These are phyloP conservation scores for Aeoliscus strigatus DNA, from an alignment of 2,797 vertebrate genomes.

Conservation along the genomic window DNA sequence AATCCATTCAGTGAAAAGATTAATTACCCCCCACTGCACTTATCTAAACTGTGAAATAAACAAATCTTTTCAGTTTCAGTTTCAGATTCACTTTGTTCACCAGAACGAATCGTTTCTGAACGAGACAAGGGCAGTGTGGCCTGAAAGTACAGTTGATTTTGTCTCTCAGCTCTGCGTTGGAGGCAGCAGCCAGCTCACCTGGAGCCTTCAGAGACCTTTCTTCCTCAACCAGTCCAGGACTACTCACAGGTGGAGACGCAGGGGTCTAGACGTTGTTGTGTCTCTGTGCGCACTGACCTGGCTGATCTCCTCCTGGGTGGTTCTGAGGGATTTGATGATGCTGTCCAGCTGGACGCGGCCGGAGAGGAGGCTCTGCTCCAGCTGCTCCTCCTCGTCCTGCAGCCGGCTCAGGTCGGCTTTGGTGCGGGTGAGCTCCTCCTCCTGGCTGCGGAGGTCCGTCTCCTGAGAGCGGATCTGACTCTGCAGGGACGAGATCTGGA, in stretches of 20 bases:
- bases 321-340: slow-evolving; percentile 88
- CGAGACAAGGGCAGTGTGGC: no score
- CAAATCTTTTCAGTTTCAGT: no score
- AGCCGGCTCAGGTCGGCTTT: slow-evolving; percentile 84
- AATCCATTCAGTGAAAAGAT: no score
- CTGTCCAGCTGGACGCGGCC: slow-evolving; percentile 89
- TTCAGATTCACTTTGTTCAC: no score
- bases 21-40: no score
- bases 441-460: slow-evolving; percentile 82
- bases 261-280: background rate
- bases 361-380: slow-evolving; percentile 88
- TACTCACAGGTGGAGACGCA: no score
- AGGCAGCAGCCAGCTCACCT: no score
- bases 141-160: no score
- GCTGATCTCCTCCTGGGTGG: slow-evolving; percentile 92
- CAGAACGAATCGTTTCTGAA: no score
- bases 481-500: slow-evolving; percentile 90
- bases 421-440: slow-evolving; percentile 84
- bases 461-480: slow-evolving; percentile 91
- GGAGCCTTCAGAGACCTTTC: background rate
- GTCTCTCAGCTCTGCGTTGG: no score
- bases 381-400: slow-evolving; percentile 89
- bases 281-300: slow-evolving; percentile 75
- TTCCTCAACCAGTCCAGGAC: background rate
- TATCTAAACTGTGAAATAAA: no score